A percentile compares a stretch with the other conserved stretches of the same genome.
Evolutionary conservation across 35 echinoderm and acorn worm species (phyloP).

Genomic region (Lytechinus pictus): DNA sequence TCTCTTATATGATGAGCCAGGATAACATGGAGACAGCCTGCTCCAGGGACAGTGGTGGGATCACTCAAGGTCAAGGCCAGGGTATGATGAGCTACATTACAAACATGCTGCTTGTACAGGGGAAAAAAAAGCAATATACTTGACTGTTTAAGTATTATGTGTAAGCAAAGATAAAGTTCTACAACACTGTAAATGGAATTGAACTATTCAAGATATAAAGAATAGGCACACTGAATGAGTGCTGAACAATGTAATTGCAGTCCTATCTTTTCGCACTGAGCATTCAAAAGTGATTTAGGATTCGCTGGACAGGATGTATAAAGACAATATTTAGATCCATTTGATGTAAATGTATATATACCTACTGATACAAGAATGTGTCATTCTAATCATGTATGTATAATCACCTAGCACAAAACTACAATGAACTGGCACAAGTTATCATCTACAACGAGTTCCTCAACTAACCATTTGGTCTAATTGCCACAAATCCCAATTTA

Average conservation of each 20-base stretch:
- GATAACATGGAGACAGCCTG: conserved; percentile 58
- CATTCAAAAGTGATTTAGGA: too few relatives aligned
- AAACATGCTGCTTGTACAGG: conserved; percentile 62
- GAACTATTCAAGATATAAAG: background rate
- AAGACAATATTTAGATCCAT: too few relatives aligned
- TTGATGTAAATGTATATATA: too few relatives aligned
- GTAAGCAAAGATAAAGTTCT: background rate
- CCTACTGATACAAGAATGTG: too few relatives aligned
- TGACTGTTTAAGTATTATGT: background rate
- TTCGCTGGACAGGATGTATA: too few relatives aligned
- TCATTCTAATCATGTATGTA: too few relatives aligned
- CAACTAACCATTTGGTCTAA: too few relatives aligned
- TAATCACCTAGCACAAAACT: too few relatives aligned
- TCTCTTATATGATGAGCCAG: conserved; percentile 50
- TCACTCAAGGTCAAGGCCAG: conserved; percentile 59
- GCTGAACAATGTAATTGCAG: background rate
- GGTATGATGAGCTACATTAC: conserved; percentile 68
- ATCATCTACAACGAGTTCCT: too few relatives aligned
- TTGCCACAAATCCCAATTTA: too few relatives aligned
- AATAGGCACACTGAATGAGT: background rate
- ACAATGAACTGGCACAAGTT: too few relatives aligned
- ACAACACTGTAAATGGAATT: background rate
- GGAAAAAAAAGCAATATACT: background rate
- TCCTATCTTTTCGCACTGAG: too few relatives aligned
- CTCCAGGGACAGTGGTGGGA: conserved; percentile 64